Evolutionary conservation across 2,888 invertebrate genomes (phyloP).

Genomic region (Pseudoips prasinana): DNA sequence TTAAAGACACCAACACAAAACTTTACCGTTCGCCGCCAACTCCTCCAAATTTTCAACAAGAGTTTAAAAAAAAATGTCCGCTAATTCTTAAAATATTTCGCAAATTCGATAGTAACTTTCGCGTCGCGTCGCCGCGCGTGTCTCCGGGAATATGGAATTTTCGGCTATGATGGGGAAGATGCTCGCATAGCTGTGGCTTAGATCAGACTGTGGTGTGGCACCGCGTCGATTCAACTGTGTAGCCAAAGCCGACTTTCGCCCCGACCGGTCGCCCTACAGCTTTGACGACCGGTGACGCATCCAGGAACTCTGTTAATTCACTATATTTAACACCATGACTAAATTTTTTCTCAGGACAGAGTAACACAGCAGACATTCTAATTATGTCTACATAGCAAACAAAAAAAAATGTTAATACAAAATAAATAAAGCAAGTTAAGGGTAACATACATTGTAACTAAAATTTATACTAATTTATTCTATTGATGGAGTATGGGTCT

Average conservation of each 20-base stretch:
- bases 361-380: too few species aligned
- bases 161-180: conserved; percentile 79
- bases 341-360: conserved; percentile 39
- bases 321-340: conserved; percentile 56
- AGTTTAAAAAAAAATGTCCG: conserved; percentile 46
- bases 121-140: conserved; percentile 64
- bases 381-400: too few species aligned
- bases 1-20: conserved; percentile 69
- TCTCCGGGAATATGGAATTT: conserved; percentile 63
- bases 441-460: too few species aligned
- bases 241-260: conserved; percentile 76
- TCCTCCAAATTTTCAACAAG: conserved; percentile 55
- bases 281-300: conserved; percentile 72
- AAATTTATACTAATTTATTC: too few species aligned
- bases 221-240: conserved; percentile 70
- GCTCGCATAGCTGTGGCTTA: conserved; percentile 80
- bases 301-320: conserved; percentile 70
- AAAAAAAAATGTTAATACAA: too few species aligned
- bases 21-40: conserved; percentile 77
- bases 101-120: conserved; percentile 53
- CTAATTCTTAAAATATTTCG: conserved; percentile 43
- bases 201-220: conserved; percentile 78
- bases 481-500: too few species aligned
- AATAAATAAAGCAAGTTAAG: too few species aligned
- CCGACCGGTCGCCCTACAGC: conserved; percentile 80